Evolutionary conservation across 2,888 invertebrate genomes (phyloP).

Genomic region (Eupithecia abbreviata): DNA sequence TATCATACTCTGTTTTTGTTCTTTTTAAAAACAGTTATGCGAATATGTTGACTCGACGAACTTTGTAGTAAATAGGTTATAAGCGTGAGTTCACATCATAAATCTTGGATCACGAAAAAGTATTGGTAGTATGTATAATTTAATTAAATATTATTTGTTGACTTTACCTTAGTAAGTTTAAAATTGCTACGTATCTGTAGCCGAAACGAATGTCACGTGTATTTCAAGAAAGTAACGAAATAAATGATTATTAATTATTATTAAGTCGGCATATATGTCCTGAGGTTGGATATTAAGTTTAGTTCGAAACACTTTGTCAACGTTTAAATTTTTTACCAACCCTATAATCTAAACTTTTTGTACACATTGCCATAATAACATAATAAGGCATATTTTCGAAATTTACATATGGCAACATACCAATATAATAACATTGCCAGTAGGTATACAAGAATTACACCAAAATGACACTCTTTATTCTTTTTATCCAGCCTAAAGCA

Average conservation of each 20-base stretch:
- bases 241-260: no score
- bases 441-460: conserved; percentile 19
- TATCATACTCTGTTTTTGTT: background rate
- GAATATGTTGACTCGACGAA: background rate
- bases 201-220: no score
- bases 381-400: conserved; percentile 36
- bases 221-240: no score
- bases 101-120: background rate
- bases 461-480: conserved; percentile 3
- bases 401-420: conserved; percentile 40
- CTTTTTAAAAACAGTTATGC: no score
- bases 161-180: no score
- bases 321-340: background rate
- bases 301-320: background rate
- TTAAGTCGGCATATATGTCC: background rate
- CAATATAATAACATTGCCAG: conserved; percentile 34
- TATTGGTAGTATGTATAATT: no score
- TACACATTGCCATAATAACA: conserved; percentile 24
- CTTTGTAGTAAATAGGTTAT: background rate
- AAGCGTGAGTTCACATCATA: background rate
- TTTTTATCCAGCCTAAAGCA: conserved; percentile 3
- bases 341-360: conserved; percentile 16
- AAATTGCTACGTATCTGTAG: no score
- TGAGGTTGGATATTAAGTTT: background rate
- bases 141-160: no score